Evolutionary conservation across 1,140 invertebrate genomes (phyloP).

Genomic region (Steinernema khuongi): DNA sequence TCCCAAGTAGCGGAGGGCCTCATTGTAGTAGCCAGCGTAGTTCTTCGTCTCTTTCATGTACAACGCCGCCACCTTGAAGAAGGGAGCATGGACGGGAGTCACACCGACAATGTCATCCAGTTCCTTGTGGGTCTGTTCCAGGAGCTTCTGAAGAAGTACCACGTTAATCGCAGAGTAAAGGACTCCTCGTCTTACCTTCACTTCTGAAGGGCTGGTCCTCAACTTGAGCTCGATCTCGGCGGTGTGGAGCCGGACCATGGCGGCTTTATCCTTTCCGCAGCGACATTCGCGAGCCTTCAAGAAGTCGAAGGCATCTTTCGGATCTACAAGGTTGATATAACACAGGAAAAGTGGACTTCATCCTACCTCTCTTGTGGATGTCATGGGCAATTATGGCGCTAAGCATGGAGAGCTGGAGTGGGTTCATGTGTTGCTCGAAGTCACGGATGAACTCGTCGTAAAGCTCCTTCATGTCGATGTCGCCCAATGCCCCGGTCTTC

Average conservation of each 20-base stretch:
- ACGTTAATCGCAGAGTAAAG: conserved; percentile 10
- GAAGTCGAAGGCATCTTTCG: conserved; percentile 43
- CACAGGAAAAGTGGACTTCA: background rate
- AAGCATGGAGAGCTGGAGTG: conserved; percentile 48
- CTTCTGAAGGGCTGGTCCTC: conserved; percentile 43
- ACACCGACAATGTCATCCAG: conserved; percentile 83
- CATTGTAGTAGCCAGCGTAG: conserved; percentile 86
- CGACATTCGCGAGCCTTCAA: conserved; percentile 46
- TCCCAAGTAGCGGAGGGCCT: conserved; percentile 86
- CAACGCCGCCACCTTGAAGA: conserved; percentile 86
- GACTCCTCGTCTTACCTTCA: too few relatives aligned
- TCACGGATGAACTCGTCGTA: conserved; percentile 53
- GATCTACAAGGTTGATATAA: conserved; percentile 31
- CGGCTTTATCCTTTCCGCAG: conserved; percentile 52
- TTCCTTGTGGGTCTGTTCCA: conserved; percentile 79
- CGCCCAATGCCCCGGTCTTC: conserved; percentile 34
- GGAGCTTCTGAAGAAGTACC: conserved; percentile 67
- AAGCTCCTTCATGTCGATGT: conserved; percentile 47
- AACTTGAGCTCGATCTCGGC: conserved; percentile 46
- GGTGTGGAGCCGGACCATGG: conserved; percentile 38
- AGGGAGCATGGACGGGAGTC: conserved; percentile 84
- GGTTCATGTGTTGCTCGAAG: conserved; percentile 52
- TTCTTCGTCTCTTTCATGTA: conserved; percentile 79
- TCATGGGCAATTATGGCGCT: conserved; percentile 41
- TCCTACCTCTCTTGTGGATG: conserved; percentile 40